Conservation (phyloP, 2,797 vertebrate species). For the Melopsittacus undulatus region DNA sequence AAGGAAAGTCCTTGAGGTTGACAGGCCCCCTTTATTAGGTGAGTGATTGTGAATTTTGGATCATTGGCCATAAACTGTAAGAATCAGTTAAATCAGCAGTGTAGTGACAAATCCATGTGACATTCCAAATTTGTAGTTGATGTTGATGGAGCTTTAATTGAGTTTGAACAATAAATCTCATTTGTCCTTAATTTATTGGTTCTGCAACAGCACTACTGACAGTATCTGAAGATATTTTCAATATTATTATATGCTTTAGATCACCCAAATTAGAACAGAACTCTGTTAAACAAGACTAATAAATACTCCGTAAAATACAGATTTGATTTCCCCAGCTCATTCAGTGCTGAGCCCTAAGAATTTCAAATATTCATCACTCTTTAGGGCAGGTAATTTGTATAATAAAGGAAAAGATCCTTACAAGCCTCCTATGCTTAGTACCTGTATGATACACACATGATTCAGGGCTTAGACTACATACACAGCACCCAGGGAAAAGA, state of each 20-base stretch:
- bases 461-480: not conserved
- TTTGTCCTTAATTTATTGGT: not conserved
- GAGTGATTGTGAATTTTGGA: not conserved
- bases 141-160: not conserved
- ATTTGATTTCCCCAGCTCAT: not conserved
- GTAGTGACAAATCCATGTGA: not conserved
- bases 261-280: conserved; percentile 19
- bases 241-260: not conserved
- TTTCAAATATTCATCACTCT: not conserved
- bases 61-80: not conserved
- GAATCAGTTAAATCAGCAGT: not conserved
- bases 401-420: not conserved
- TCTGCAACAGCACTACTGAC: not conserved
- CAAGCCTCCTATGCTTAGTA: not conserved
- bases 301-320: conserved; percentile 22
- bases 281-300: conserved; percentile 2
- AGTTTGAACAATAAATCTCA: not conserved
- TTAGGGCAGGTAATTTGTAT: not conserved
- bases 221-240: not conserved
- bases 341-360: not conserved
- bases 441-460: not conserved
- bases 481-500: not conserved
- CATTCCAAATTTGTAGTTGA: not conserved
- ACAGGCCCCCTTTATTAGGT: not conserved
- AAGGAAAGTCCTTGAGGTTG: not conserved